A percentile compares a stretch with the other conserved stretches of the same genome.
These are phyloP conservation scores for Lasiurus cinereus DNA, from an alignment of 2,113 vertebrate species.

Conservation along the genomic window DNA sequence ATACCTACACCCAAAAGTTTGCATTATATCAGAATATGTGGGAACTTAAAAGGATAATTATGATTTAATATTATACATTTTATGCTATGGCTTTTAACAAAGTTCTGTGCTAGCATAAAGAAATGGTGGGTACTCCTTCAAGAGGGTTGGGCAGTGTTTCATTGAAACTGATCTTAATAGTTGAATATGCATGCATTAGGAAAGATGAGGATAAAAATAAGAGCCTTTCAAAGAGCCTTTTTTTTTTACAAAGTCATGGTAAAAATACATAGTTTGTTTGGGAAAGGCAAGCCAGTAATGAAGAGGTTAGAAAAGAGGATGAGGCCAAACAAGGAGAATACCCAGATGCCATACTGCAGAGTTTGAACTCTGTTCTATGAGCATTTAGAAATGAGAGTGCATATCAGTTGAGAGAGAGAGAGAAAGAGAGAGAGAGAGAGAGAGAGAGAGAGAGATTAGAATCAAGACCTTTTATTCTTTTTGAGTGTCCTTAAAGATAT, in stretches of 20 bases:
- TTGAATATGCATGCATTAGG: not conserved
- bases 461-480: not conserved
- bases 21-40: not conserved
- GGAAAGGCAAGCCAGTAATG: not conserved
- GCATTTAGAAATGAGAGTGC: not conserved
- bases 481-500: not conserved
- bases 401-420: not conserved
- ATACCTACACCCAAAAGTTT: not conserved
- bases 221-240: not conserved
- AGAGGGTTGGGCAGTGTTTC: not conserved
- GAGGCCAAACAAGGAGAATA: not conserved
- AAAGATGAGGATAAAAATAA: not conserved
- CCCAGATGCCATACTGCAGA: not conserved
- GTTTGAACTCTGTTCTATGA: not conserved
- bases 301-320: not conserved
- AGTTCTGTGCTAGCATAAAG: not conserved
- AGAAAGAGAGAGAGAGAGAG: not conserved
- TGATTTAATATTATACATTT: not conserved
- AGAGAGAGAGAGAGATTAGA: not conserved
- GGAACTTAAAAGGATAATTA: not conserved
- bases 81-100: not conserved
- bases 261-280: not conserved
- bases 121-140: not conserved
- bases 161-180: not conserved
- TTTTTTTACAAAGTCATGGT: not conserved